These are phyloP conservation scores for Hormaphis cornu DNA, from an alignment of 1,140 invertebrate species.

Conservation along the genomic window DNA sequence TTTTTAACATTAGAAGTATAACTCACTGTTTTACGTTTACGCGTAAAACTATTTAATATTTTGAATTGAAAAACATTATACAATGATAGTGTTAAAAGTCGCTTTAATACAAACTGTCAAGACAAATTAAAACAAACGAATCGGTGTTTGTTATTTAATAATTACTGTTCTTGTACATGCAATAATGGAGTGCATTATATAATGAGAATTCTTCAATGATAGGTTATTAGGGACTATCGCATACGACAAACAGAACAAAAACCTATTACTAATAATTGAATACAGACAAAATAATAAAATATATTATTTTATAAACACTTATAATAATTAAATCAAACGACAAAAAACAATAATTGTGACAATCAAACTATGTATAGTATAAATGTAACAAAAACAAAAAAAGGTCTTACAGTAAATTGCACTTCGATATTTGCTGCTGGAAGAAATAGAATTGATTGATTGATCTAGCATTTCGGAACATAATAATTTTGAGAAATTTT, in stretches of 20 bases:
- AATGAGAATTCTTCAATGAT: no score
- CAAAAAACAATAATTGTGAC: neutral
- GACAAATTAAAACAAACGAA: no score
- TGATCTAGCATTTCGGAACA: neutral
- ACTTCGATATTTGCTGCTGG: neutral
- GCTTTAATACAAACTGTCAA: no score
- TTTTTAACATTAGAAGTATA: neutral
- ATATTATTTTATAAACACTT: no score
- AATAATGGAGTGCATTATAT: no score
- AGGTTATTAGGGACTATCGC: no score
- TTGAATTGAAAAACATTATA: neutral
- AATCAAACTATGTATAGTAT: neutral
- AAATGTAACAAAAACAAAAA: conserved; percentile 23
- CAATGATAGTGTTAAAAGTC: neutral
- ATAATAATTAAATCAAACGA: neutral
- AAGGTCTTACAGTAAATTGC: conserved; percentile 4
- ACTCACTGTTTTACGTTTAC: neutral
- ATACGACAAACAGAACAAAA: no score
- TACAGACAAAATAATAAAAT: no score
- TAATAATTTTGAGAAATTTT: no score
- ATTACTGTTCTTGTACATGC: no score
- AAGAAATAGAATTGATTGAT: neutral
- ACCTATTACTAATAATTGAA: no score
- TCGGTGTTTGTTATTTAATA: no score
- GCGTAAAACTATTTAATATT: neutral